Conservation (phyloP, 2,888 invertebrate species). For the Smittia aterrima region DNA sequence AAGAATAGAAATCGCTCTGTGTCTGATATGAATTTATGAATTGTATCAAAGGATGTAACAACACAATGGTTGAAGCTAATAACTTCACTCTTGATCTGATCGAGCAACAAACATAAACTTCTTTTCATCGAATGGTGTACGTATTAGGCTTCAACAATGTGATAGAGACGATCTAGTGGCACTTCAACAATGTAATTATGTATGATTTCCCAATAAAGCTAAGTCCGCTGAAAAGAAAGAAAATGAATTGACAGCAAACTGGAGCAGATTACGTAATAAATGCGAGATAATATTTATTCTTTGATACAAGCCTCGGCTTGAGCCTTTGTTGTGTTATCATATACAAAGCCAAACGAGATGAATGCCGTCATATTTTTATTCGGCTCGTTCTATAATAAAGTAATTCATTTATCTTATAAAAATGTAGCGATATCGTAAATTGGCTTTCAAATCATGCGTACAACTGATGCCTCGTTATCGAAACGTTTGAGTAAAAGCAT, state of each 20-base stretch:
- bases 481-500: too few relatives aligned
- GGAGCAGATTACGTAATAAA: slow-evolving; percentile 8
- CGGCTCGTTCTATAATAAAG: too few relatives aligned
- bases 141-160: background rate
- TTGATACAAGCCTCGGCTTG: background rate
- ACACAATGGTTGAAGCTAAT: background rate
- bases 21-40: background rate
- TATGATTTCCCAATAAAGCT: background rate
- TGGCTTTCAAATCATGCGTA: too few relatives aligned
- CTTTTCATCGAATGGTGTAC: background rate
- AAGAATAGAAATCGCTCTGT: background rate
- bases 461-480: too few relatives aligned
- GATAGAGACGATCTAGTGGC: background rate
- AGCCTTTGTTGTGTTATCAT: background rate
- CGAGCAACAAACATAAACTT: background rate
- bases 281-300: background rate
- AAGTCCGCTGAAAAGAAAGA: background rate
- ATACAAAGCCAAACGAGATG: background rate
- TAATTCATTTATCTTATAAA: too few relatives aligned
- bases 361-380: background rate
- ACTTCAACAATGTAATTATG: slow-evolving; percentile 28
- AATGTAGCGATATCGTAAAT: too few relatives aligned
- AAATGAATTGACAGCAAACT: background rate
- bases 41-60: background rate
- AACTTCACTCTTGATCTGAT: slow-evolving; percentile 1